Conservation (phyloP, 2,113 vertebrate genomes). For the Pelobates fuscus region DNA sequence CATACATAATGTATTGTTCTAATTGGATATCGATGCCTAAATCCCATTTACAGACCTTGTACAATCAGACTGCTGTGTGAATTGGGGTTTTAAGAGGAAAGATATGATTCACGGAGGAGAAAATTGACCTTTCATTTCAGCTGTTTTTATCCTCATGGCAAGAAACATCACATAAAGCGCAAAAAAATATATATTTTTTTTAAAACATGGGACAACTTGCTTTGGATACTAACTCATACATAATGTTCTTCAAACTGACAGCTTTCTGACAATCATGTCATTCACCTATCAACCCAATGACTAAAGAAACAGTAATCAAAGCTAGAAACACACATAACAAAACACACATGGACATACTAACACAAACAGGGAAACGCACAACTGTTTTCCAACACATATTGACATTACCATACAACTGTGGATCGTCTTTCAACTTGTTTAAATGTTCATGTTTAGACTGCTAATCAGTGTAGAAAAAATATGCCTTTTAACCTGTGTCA, state of each 20-base stretch:
- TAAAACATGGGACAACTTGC: conserved; percentile 45
- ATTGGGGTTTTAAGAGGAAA: conserved; percentile 43
- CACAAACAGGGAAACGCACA: conserved; percentile 59
- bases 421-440: conserved; percentile 62
- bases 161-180: conserved; percentile 55
- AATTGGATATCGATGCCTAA: conserved; percentile 52
- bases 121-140: conserved; percentile 48
- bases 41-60: conserved; percentile 47
- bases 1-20: conserved; percentile 51
- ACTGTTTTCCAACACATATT: conserved; percentile 75
- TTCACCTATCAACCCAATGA: conserved; percentile 51
- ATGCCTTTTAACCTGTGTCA: conserved; percentile 44
- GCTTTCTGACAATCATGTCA: conserved; percentile 52
- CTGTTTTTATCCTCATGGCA: conserved; percentile 64
- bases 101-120: conserved; percentile 48
- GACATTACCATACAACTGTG: conserved; percentile 66
- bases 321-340: conserved; percentile 42
- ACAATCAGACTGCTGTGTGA: conserved; percentile 43
- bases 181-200: conserved; percentile 57
- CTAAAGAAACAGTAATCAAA: conserved; percentile 51
- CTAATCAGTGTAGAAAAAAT: conserved; percentile 83
- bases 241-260: conserved; percentile 57
- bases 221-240: conserved; percentile 61
- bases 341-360: conserved; percentile 1
- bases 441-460: conserved; percentile 69